These are phyloP conservation scores for Agrotis segetum DNA, from an alignment of 2,888 invertebrate genomes.

Conservation along the genomic window DNA sequence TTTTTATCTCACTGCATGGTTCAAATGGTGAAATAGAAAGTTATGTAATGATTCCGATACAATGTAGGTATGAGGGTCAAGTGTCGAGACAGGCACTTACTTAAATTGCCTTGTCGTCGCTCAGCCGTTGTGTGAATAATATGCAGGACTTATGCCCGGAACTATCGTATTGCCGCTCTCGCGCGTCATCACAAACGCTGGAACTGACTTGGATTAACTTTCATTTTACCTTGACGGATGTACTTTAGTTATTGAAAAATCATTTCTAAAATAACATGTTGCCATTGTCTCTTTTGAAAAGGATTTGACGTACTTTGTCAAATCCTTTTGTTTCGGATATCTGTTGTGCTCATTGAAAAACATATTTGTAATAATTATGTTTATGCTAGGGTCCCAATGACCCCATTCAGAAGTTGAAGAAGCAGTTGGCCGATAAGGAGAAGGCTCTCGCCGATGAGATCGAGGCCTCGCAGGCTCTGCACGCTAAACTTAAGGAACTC, in stretches of 20 bases:
- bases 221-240: constrained; percentile 3
- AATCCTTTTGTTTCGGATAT: not conserved
- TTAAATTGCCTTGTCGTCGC: constrained; percentile 33
- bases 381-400: constrained; percentile 94
- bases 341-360: not conserved
- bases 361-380: constrained; percentile 11
- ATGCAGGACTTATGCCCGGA: constrained; percentile 32
- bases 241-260: not conserved
- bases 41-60: not conserved
- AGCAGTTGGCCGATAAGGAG: constrained; percentile 97
- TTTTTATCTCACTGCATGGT: not conserved
- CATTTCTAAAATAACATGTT: not conserved
- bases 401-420: constrained; percentile 96
- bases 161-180: constrained; percentile 21
- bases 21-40: not conserved
- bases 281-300: not conserved
- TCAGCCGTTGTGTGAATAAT: constrained; percentile 24
- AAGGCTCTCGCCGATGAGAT: constrained; percentile 94
- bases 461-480: constrained; percentile 91
- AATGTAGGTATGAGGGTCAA: constrained; percentile 19
- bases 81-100: constrained; percentile 26
- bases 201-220: constrained; percentile 5
- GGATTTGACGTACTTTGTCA: too few species aligned
- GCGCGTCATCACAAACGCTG: constrained; percentile 13
- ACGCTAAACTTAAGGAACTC: constrained; percentile 56